phyloP scores from a whole-genome alignment of 2,113 vertebrate genomes.

The Lampris megalopsis region DNA sequence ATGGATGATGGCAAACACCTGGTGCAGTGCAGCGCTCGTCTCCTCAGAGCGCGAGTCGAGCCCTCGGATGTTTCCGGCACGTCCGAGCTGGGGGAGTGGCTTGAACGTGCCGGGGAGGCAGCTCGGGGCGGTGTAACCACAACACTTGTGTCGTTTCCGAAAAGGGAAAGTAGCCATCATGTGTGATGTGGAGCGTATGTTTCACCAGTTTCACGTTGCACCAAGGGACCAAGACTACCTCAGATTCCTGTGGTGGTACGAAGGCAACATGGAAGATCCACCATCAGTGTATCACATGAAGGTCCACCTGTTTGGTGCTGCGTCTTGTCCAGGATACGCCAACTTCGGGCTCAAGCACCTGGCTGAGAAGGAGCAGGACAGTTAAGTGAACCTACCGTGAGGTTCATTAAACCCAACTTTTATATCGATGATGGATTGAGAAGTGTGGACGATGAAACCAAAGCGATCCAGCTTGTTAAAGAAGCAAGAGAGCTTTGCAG shows the following conservation, averaged over 20 bases:
- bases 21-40: too few relatives aligned
- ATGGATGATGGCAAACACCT: too few relatives aligned
- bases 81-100: too few relatives aligned
- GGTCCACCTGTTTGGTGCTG: slow-evolving; percentile 19
- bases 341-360: slow-evolving; percentile 29
- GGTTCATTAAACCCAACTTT: slow-evolving; percentile 16
- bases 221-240: too few relatives aligned
- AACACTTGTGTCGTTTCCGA: not conserved
- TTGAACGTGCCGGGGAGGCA: too few relatives aligned
- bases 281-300: not conserved
- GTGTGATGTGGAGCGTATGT: too few relatives aligned
- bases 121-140: too few relatives aligned
- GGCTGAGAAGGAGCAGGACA: slow-evolving; percentile 3
- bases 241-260: too few relatives aligned
- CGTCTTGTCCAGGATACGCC: slow-evolving; percentile 7
- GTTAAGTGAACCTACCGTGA: slow-evolving; percentile 10
- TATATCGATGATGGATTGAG: slow-evolving; percentile 10
- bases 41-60: too few relatives aligned
- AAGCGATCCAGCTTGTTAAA: slow-evolving; percentile 3
- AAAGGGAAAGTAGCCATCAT: not conserved
- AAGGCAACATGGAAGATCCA: too few relatives aligned
- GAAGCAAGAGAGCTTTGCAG: slow-evolving; percentile 14
- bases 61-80: too few relatives aligned
- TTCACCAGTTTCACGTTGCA: too few relatives aligned
- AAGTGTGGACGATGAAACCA: not conserved